Evolutionary conservation across 1,140 invertebrate species (phyloP), one percentile per base, ranked within the genome.

Genomic region (Rhynchophorus ferrugineus): DNA sequence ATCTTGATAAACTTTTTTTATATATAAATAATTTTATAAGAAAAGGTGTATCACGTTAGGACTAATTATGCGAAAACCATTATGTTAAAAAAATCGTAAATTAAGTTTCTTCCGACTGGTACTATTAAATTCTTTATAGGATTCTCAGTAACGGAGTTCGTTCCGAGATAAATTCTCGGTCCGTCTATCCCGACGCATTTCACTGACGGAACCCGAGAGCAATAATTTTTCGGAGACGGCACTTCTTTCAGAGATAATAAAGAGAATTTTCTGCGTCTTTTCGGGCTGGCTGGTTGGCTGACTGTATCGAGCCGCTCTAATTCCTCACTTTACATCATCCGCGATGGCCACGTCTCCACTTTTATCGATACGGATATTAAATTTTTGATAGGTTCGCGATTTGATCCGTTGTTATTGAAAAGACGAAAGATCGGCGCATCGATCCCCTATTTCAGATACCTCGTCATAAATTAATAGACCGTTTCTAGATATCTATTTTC

Each of bases 231-330:
- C 3, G 13, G 41, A 43, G 19, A n/a, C 41, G 38, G 38, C 21
- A 43, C 8, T 19, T 43, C 14, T 43, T 24, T 43, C 24, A 43
- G 19, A 43, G 41, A 43, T 43, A 43, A 43, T 43, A 24, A 7
- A 22, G 41, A 43, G 18, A 43, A 43, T 43, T 43, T 43, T 43
- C 41, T n/a, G 19, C 41, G 41, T 22, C 41, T 22, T 43, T 43
- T 43, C 21, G 14, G 24, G 41, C 20, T 18, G 24, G 11, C 24
- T 29, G 24, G 5, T 29, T 29, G n/a, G n/a, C n/a, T n/a, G n/a
- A 41, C 6, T 41, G 38, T 43, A 22, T 2, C 41, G 11, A 43
- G 13, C 18, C 41, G 24, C 14, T 43, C 19, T 43, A 43, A 43
- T 43, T 43, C 19, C 19, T 22, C 5, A n/a, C 20, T 22, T 43